A percentile compares a stretch with the other conserved stretches of the same genome.
phyloP scores from a whole-genome alignment of 2,888 invertebrate species.

The Drosophila buzzatii region DNA sequence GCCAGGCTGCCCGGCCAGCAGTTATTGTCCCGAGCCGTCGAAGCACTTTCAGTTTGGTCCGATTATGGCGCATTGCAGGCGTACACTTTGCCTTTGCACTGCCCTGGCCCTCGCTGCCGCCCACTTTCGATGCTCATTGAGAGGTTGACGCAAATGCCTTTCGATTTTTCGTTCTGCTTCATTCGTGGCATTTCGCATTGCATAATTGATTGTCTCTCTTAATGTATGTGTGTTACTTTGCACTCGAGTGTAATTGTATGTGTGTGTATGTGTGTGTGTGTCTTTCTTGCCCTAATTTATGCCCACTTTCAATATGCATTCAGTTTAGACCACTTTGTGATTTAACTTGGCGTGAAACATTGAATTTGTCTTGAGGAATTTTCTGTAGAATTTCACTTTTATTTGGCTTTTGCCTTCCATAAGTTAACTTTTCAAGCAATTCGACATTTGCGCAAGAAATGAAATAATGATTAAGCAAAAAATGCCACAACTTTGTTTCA shows the following conservation, averaged over 20 bases:
- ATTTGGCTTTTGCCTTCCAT: constrained; percentile 25
- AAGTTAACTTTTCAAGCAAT: constrained; percentile 12
- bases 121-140: constrained; percentile 52
- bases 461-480: not conserved
- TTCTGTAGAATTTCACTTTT: constrained; percentile 30
- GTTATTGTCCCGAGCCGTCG: constrained; percentile 32
- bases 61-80: constrained; percentile 66
- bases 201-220: constrained; percentile 70
- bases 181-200: constrained; percentile 71
- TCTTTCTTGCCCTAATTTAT: constrained; percentile 46
- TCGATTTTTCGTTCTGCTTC: constrained; percentile 63
- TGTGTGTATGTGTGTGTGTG: constrained; percentile 5
- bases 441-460: not conserved
- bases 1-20: constrained; percentile 5
- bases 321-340: constrained; percentile 46
- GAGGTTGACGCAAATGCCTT: constrained; percentile 75
- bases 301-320: constrained; percentile 63
- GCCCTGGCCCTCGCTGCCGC: not conserved
- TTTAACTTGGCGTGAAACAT: constrained; percentile 9
- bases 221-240: constrained; percentile 1
- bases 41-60: constrained; percentile 6
- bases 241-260: constrained; percentile 5
- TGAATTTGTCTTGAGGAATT: constrained; percentile 12
- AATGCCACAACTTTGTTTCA: not conserved
- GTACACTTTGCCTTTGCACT: constrained; percentile 28